Evolutionary conservation across 1,140 invertebrate genomes (phyloP), one percentile per base, ranked within the genome.

Genomic region (Musca vetustissima): DNA sequence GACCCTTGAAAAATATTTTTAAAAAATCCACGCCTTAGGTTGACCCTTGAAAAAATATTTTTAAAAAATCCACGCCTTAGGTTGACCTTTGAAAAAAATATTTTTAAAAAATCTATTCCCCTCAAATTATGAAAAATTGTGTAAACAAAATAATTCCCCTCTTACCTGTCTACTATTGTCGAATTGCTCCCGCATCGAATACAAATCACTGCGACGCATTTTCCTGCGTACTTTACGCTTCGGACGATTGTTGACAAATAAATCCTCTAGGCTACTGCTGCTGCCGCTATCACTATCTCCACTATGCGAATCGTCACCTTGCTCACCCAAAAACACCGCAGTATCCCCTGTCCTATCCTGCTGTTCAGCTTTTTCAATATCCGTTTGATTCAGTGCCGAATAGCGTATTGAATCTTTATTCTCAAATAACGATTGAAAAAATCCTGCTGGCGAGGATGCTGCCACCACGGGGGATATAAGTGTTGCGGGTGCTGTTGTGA

Each of bases 171-270:
- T 61, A 25, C 68, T 53, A 8, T 50, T 53, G 13, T 69, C 68
- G 22, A 69, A 66, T 13, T 24, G 50, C 9, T 70, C 55, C 9
- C 69, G 69, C 55, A 70, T 66, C n/a, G 64, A 66, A 66, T 70
- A 66, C 14, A 43, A 32, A 43, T 61, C 43, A 15, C 22, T 59
- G 32, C 64, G 69, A 15, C 25, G 19, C 55, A 70, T 67, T 64
- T 61, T 70, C 15, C 55, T 15, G 15, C 69, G 36, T n/a, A 22
- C 3, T 47, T 61, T 66, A 19, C 69, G 65, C 25, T 28, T 61
- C 4, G 69, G 52, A 7, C 21, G 36, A 43, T 43, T 47, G 4
- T 50, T 25, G 6, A 50, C 64, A 43, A 70, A 70, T 32, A 70
- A 49, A 49, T 70, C 69, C 21, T 67, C 69, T 22, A 48, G 53